Base-by-base conservation (phyloP, 2,888 invertebrate genomes). In the Hipparchia sbordonii region DNA sequence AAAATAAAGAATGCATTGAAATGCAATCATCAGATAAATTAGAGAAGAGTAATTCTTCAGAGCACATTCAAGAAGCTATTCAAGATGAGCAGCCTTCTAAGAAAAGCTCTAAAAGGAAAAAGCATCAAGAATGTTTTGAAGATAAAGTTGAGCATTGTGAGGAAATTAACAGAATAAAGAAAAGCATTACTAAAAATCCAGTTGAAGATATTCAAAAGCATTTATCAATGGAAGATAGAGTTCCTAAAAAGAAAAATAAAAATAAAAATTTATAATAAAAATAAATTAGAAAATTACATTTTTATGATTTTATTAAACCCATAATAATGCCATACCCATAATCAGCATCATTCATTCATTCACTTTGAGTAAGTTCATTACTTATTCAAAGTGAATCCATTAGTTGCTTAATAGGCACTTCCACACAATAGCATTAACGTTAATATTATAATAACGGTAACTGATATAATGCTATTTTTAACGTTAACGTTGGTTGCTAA, bases 211-310 rank as follows among this genome's bases (percentile, higher is more conserved):
- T 79, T 73, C 69, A 75, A 77, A 73, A 54, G 70, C 72, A 74
- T 74, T 61, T 63, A 78, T 61, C 76, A 67, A 80, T 80, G 74
- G 82, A 84, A 73, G 79, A 81, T 69, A 74, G 82, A 79, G 79
- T 87, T 46, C 87, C 87, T 71, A 89, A 88, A 80, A 89, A 89
- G 79, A 91, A 89, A 81, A 89, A 90, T 81, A 87, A 89, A 87
- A 84, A 84, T 79, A 85, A 86, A 78, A 76, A 84, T 71, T 60
- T 67, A 71, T 66, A 71, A 69, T 51, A 23, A 23, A 68, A 48
- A 74, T 79, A 76, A 80, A 76, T 62, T 23, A 62, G 39, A 23
- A n/a, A 60, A 45, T 65, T 59, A 68, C 54, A 46, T 67, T 60
- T 70, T 23, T 13, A 9, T 72, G 9, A 9, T 57, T 23, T 13